These are phyloP conservation scores for Heptranchias perlo DNA, from an alignment of 2,113 vertebrate species.

Conservation along the genomic window DNA sequence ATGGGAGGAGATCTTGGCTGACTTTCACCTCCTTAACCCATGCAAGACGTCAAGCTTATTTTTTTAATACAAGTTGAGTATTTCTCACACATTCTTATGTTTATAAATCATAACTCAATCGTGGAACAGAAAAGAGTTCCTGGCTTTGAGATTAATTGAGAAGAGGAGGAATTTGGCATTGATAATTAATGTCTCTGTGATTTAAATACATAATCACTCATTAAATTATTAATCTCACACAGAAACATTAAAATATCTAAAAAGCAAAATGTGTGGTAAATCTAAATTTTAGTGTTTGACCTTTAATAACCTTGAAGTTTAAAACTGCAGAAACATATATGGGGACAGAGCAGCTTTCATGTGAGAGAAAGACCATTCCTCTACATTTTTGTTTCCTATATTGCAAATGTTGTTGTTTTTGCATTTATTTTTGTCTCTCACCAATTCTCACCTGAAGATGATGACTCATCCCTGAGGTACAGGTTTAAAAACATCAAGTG, in stretches of 20 bases:
- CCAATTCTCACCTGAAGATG: not conserved
- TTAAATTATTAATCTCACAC: too few species aligned
- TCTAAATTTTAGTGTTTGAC: not conserved
- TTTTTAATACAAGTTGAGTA: not conserved
- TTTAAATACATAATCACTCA: not conserved
- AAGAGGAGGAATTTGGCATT: not conserved
- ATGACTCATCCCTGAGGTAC: not conserved
- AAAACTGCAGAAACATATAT: not conserved
- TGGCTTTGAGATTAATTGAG: not conserved
- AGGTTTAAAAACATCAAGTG: not conserved
- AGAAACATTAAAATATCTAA: not conserved
- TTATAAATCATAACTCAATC: not conserved
- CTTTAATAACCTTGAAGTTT: not conserved
- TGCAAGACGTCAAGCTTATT: not conserved
- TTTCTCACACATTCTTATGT: not conserved
- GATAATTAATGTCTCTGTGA: not conserved
- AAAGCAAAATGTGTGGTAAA: not conserved
- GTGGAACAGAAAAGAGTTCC: not conserved
- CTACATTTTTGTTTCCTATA: not conserved
- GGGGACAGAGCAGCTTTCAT: not conserved
- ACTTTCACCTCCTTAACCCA: not conserved
- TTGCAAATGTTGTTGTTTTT: not conserved
- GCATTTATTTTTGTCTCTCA: not conserved
- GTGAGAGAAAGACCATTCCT: not conserved
- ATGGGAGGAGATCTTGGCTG: not conserved